Evolutionary conservation across 1,140 invertebrate genomes (phyloP).

Genomic region (Oryzaephilus surinamensis): DNA sequence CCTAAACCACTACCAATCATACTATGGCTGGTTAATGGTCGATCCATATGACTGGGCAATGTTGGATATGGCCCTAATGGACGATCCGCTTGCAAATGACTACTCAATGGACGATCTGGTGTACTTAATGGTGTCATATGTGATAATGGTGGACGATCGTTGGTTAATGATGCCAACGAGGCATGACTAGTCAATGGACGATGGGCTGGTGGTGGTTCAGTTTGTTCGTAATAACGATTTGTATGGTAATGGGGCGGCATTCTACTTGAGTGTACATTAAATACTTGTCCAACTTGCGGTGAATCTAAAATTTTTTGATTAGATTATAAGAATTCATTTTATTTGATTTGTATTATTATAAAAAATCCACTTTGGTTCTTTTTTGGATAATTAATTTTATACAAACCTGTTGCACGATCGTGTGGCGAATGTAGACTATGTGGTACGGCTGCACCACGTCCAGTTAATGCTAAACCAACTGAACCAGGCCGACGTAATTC

Average conservation of each 20-base stretch:
- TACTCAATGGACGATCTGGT: conserved; percentile 32
- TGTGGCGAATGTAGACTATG: conserved; percentile 55
- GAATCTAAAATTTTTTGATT: conserved; percentile 41
- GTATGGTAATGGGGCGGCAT: conserved; percentile 40
- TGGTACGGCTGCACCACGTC: conserved; percentile 37
- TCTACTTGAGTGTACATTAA: conserved; percentile 42
- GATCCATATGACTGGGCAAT: conserved; percentile 18
- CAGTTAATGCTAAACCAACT: conserved; percentile 26
- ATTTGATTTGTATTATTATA: neutral
- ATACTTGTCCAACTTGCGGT: conserved; percentile 60
- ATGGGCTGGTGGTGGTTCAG: conserved; percentile 55
- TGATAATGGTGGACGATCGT: conserved; percentile 30
- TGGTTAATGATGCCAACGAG: conserved; percentile 31
- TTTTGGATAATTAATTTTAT: too few relatives aligned
- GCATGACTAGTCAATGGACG: conserved; percentile 39
- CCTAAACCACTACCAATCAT: conserved; percentile 19
- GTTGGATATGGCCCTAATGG: conserved; percentile 28
- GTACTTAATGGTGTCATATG: conserved; percentile 34
- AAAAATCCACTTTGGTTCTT: neutral
- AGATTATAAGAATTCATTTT: neutral
- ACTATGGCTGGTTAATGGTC: conserved; percentile 12
- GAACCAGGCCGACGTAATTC: conserved; percentile 51
- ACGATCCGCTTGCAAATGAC: conserved; percentile 30
- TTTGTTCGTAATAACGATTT: conserved; percentile 22
- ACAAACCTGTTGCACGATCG: conserved; percentile 59